Base-by-base conservation (phyloP, 2,113 vertebrate species). In the Cebus imitator region DNA sequence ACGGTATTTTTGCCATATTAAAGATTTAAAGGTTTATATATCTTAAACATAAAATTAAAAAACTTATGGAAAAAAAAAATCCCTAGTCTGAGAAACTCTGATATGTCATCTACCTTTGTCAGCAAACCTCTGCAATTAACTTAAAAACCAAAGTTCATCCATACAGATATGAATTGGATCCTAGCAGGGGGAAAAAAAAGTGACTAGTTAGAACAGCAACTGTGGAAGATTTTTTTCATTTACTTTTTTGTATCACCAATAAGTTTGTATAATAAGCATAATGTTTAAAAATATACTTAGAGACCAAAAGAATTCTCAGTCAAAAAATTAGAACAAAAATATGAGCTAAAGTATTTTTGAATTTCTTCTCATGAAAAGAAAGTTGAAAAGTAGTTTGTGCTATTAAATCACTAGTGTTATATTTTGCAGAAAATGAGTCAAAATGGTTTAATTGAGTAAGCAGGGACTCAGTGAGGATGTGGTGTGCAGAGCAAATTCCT, bases 301-400 rank as follows among this genome's bases (percentile, higher is more conserved):
- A 72, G 21, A 72, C 17, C 32, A 87, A 79, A 91, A 87, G 5
- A 93, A 90, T 55, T 87, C 40, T 78, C 68, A 40, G 57, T 48
- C 2, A 23, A 95, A 95, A 90, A 95, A 43, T 58, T 40, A 40
- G 68, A 48, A 79, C 27, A 48, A 93, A 95, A 85, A 75, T 9
- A 73, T 40, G 32, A 93, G 40, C 25, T 80, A 64, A 61, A 61
- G 21, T 43, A 30, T 40, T 82, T 70, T 68, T 86, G 43, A 92
- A 81, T 82, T 90, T 78, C 37, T 83, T 91, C 61, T 91, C 35
- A n/a, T 90, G 70, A 83, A 92, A 82, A 90, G 23, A 78, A 95
- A 80, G 64, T 30, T 23, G 30, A 81, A 96, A 81, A 92, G n/a
- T 25, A 70, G 30, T 50, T 58, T 73, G 61, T 72, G 55, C 58